Conservation (phyloP, 2,113 vertebrate species). For the Ornithorhynchus anatinus region DNA sequence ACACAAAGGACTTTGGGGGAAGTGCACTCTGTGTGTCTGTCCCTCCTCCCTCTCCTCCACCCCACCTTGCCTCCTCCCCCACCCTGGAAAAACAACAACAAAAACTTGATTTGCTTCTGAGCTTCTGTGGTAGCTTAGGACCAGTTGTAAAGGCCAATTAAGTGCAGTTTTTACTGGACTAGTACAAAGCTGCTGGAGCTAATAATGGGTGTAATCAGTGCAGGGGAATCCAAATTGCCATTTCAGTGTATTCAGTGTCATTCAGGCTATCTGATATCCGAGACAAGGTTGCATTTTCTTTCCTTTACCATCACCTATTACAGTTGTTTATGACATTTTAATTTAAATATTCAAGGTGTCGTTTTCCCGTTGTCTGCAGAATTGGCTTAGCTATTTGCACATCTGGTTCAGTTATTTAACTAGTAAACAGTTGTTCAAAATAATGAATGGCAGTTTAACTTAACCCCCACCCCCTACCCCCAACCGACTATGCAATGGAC, state of each 20-base stretch:
- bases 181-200: constrained; percentile 16
- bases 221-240: neutral
- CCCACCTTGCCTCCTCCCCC: no score
- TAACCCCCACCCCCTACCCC: no score
- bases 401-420: constrained; percentile 28
- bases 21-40: no score
- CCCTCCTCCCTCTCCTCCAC: no score
- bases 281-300: constrained; percentile 49
- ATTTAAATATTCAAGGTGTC: constrained; percentile 31
- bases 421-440: constrained; percentile 31
- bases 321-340: constrained; percentile 33
- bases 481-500: constrained; percentile 44
- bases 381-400: constrained; percentile 41
- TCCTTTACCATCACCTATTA: constrained; percentile 13
- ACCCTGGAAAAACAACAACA: no score
- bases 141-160: constrained; percentile 47
- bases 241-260: constrained; percentile 9
- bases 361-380: constrained; percentile 32
- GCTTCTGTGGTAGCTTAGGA: constrained; percentile 43
- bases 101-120: constrained; percentile 32
- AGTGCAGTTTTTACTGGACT: constrained; percentile 36
- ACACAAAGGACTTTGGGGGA: neutral
- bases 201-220: constrained; percentile 11
- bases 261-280: constrained; percentile 29
- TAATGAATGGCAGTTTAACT: constrained; percentile 28